Conservation (phyloP, 2,113 vertebrate species). For the Aegypius monachus region DNA sequence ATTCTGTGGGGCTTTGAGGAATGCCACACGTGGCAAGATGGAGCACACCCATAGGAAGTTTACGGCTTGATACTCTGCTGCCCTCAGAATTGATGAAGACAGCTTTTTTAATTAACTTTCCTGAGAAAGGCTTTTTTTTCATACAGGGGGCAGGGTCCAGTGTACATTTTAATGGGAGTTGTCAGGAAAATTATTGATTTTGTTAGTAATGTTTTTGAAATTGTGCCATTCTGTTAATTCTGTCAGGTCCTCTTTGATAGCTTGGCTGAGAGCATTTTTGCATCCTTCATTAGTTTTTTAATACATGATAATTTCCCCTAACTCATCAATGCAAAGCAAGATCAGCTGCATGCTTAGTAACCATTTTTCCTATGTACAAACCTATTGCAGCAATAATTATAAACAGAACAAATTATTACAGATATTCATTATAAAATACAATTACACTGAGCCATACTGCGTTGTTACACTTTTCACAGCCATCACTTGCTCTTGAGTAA, state of each 20-base stretch:
- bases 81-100: slow-evolving; percentile 7
- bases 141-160: background rate
- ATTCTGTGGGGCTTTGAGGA: background rate
- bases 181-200: slow-evolving; percentile 64
- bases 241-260: slow-evolving; percentile 18
- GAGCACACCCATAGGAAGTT: background rate
- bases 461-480: background rate
- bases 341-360: background rate
- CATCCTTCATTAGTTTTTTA: slow-evolving; percentile 44
- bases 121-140: slow-evolving; percentile 19
- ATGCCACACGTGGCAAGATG: background rate
- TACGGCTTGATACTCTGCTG: background rate
- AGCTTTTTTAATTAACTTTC: slow-evolving; percentile 46
- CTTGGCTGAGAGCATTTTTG: slow-evolving; percentile 6
- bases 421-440: slow-evolving; percentile 25
- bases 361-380: slow-evolving; percentile 16
- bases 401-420: slow-evolving; percentile 20
- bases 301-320: slow-evolving; percentile 7
- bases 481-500: slow-evolving; percentile 15
- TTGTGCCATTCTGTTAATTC: slow-evolving; percentile 51
- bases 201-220: slow-evolving; percentile 60
- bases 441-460: background rate
- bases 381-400: slow-evolving; percentile 21
- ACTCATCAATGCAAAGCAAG: background rate
- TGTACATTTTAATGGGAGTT: slow-evolving; percentile 51